Evolutionary conservation across 2,797 vertebrate species (phyloP), one percentile per base, ranked within the genome.

Genomic region (Acanthornis magna): DNA sequence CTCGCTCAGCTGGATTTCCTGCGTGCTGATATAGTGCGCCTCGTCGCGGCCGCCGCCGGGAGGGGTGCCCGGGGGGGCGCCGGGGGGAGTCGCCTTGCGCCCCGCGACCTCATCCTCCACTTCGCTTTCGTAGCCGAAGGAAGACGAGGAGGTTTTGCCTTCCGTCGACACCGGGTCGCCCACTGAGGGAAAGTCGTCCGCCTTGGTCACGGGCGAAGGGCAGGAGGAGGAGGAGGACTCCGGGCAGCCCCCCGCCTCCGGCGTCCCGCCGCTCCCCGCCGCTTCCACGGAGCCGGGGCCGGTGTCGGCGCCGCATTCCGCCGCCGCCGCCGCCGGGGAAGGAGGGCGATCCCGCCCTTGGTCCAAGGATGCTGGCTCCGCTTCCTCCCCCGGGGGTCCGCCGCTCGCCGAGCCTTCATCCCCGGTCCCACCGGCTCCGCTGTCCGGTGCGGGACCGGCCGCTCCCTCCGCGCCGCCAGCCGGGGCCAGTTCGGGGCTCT

Each of bases 1-100:
- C 95, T 99, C 99, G 5, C 98, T 99, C 84, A 99, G 97, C 96
- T 99, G 99, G 97, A 99, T 99, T 95, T 99, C 99, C 60, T 99
- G 99, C 50, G 99, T 99, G 62, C 98, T 99, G 96, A 99, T 99
- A 75, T 99, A 99, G 98, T 99, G 99, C 8, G 98, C 98, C 95
- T 99, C 99, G 95, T 98, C 98, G 71, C 97, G 94, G 58, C 27
- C 63, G 92, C 93, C 68, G 18, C 57, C 61, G 72, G 91, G 53
- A 55, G 77, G 87, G 50, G 38, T 84, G 77, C 60, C 89, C 78
- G 89, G 85, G 95, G 92, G 23, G 91, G 40, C 57, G 16, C 53
- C 63, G 38, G 74, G 62, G 30, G 82, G 93, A 53, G 53, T 62
- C 61, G 25, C 84, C 58, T 93, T 84, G 23, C 84, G 65, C 61